Evolutionary conservation across 2,888 invertebrate genomes (phyloP).

Genomic region (Marasmarcha lunaedactyla): DNA sequence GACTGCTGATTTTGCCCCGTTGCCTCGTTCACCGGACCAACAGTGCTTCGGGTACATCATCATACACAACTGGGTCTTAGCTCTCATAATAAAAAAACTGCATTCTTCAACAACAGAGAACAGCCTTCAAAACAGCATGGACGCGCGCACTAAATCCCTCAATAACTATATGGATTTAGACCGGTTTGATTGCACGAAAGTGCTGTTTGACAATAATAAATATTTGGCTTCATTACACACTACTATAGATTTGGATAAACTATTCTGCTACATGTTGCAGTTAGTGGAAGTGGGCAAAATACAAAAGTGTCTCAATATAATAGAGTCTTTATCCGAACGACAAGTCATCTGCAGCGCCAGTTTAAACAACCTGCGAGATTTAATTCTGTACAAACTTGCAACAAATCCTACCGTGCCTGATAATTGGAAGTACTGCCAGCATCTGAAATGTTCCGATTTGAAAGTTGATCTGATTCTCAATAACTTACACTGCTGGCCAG

Average conservation of each 20-base stretch:
- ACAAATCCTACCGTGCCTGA: slow-evolving; percentile 54
- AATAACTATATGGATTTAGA: slow-evolving; percentile 71
- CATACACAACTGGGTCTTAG: slow-evolving; percentile 76
- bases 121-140: slow-evolving; percentile 58
- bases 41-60: slow-evolving; percentile 73
- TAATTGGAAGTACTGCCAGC: slow-evolving; percentile 63
- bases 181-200: slow-evolving; percentile 63
- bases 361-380: slow-evolving; percentile 68
- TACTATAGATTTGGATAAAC: slow-evolving; percentile 56
- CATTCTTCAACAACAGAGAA: slow-evolving; percentile 65
- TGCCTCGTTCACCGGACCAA: slow-evolving; percentile 54
- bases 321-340: slow-evolving; percentile 71
- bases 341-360: slow-evolving; percentile 60
- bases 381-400: slow-evolving; percentile 70
- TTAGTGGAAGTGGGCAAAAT: slow-evolving; percentile 53
- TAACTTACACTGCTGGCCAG: slow-evolving; percentile 68
- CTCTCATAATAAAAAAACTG: slow-evolving; percentile 75
- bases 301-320: slow-evolving; percentile 57
- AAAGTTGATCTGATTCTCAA: slow-evolving; percentile 64
- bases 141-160: slow-evolving; percentile 70
- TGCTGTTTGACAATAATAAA: slow-evolving; percentile 67
- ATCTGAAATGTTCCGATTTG: slow-evolving; percentile 58
- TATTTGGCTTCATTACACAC: slow-evolving; percentile 72
- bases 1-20: slow-evolving; percentile 45
- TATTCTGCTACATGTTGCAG: slow-evolving; percentile 62